Evolutionary conservation across 2,113 vertebrate genomes (phyloP), one percentile per base, ranked within the genome.

Genomic region (Carollia perspicillata): DNA sequence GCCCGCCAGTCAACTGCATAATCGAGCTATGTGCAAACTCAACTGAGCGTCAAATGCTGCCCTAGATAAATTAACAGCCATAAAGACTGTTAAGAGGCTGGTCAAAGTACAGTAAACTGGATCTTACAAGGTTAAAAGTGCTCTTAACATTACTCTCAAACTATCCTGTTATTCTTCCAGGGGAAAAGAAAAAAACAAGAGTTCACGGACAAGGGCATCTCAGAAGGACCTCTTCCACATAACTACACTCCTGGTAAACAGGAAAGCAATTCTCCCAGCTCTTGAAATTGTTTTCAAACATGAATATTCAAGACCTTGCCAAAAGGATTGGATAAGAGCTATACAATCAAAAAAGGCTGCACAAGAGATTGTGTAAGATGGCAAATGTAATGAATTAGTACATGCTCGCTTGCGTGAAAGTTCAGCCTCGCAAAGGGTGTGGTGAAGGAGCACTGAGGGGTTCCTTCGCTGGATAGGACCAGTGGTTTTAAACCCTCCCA

Each of bases 261-360:
- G 90, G 78, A 89, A 92, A 60, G 74, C 33, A 16, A 53, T 26
- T n/a, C 65, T 94, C 79, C 63, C n/a, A 65, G 78, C 49, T 75
- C 79, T 79, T 84, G 74, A 87, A 89, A 58, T 75, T 89, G 84
- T 65, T 89, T 89, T 69, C 93, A 97, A 89, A 94, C 49, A 85
- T 23, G 86, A 95, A 74, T 93, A 97, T 58, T 78, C 55, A 58
- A 63, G 75, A 58, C n/a, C 26, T 83, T 78, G 26, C 49, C 74
- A 69, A 66, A 68, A 88, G 63, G 23, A 51, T 0, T 5, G 11
- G 30, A n/a, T 63, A 44, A 81, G 66, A 78, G 26, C 14, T n/a
- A 30, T 40, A 66, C 33, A 58, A 91, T 49, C 28, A 91, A n/a
- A 72, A 77, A 72, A 78, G 35, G 40, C n/a, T 11, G 3, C 51